Base-by-base conservation (phyloP, 2,113 vertebrate genomes). In the Zosterops borbonicus region DNA sequence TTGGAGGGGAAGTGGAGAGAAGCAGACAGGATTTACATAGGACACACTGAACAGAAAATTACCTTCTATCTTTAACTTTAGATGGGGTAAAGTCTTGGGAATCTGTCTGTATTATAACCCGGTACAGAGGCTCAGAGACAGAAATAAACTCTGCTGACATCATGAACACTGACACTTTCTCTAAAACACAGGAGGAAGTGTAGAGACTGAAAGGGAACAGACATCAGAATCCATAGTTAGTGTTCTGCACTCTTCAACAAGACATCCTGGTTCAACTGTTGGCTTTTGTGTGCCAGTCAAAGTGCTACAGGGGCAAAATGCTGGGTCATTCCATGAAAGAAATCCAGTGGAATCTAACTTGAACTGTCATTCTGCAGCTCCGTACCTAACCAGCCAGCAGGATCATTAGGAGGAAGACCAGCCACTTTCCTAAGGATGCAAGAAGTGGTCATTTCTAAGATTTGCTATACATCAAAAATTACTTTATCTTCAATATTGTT, bases 1-100 rank as follows among this genome's bases (percentile, higher is more conserved):
- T 47, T 80, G 90, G 86, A 95, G 83, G 52, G 84, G 76, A 88
- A 89, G 63, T 50, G 70, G 78, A 94, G 64, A 90, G 73, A 83
- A 93, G 64, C 56, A 90, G 79, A 92, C 81, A 89, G 77, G 76
- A 81, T 80, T 94, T 75, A 96, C 75, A 58, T 0, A 92, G 74
- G 80, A 95, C 78, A 94, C 81, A 80, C 69, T 39, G 15, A 93
- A 95, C 71, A 94, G 67, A 53, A 64, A 60, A 62, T 50, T 16
- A 89, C 67, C 46, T 80, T 88, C 53, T 33, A 39, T 23, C 73
- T 82, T 84, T 79, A 78, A 75, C n/a, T 50, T 84, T 12, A 74
- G 33, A 33, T 76, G 44, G 29, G 78, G 44, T 71, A 65, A 90
- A 92, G 44, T 69, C 42, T 46, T 46, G 82, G 55, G 46, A 94